Evolutionary conservation across 2,797 vertebrate species (phyloP), one percentile per base, ranked within the genome.

Genomic region (Cynopterus sphinx): DNA sequence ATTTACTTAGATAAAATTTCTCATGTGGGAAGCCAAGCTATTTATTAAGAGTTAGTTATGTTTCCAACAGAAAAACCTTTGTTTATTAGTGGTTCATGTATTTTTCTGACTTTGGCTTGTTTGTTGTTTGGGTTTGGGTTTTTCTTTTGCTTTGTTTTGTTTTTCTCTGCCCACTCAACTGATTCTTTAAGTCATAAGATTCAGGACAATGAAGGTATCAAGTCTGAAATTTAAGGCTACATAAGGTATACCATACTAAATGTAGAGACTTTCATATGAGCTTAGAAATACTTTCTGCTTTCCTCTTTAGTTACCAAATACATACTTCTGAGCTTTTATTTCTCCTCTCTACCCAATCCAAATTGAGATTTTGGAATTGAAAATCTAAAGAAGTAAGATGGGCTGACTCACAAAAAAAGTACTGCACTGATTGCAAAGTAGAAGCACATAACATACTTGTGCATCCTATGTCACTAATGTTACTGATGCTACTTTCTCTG

Each of bases 1-100:
- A 11, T 63, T 90, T 78, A 59, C 77, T 63, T 43, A 31, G 33
- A 87, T 95, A 46, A 73, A 33, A n/a, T 78, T 92, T 92, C 73
- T 83, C 53, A 70, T 28, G 24, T 21, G 22, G 26, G n/a, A 93
- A 1, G 1, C 63, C 33, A 95, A 88, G 9, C 33, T 94, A 33
- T 57, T 77, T 90, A 51, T 78, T 75, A 92, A n/a, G 46, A 78
- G 26, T 39, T 5, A 79, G 63, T 89, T 83, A 65, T 16, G 31
- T 91, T 78, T 74, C 57, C 43, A 79, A 75, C 21, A 36, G 71
- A 88, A 90, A 95, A 39, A 4, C n/a, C 5, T 83, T 79, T 41
- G 39, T 74, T 79, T 49, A 31, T 15, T 75, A 0, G 5, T 74
- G 70, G 74, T 41, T 94, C 8, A 11, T 36, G 17, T 49, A 19